Conservation (phyloP, 2,797 vertebrate genomes). For the Anolis apletophallus region DNA sequence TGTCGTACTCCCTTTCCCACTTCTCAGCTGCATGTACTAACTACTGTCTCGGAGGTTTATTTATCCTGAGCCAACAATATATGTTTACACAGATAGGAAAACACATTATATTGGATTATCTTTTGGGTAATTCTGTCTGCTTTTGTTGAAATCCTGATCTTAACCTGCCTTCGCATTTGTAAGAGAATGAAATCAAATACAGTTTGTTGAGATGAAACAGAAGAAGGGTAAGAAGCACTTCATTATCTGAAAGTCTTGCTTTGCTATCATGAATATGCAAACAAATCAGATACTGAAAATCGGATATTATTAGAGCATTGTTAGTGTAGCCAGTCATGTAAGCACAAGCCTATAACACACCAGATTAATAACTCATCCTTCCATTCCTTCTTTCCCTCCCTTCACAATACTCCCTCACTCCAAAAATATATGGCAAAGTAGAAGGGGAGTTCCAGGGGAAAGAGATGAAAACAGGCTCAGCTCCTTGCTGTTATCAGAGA, state of each 20-base stretch:
- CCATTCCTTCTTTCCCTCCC: neutral
- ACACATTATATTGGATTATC: neutral
- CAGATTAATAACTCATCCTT: neutral
- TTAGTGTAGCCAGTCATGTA: constrained; percentile 4
- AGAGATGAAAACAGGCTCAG: constrained; percentile 57
- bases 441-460: constrained; percentile 48
- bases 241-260: neutral
- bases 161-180: neutral
- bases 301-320: neutral
- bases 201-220: neutral
- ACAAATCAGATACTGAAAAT: neutral
- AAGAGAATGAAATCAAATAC: neutral
- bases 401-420: neutral
- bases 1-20: neutral
- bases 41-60: neutral
- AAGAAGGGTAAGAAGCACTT: neutral
- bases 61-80: neutral
- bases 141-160: neutral
- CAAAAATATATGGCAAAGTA: constrained; percentile 40
- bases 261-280: neutral
- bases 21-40: neutral
- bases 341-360: neutral
- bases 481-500: constrained; percentile 48
- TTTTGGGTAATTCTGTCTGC: neutral
- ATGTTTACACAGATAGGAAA: constrained; percentile 5